These are phyloP conservation scores for Pseudomyrmex cubaensis DNA, from an alignment of 1,140 invertebrate species.

Conservation along the genomic window DNA sequence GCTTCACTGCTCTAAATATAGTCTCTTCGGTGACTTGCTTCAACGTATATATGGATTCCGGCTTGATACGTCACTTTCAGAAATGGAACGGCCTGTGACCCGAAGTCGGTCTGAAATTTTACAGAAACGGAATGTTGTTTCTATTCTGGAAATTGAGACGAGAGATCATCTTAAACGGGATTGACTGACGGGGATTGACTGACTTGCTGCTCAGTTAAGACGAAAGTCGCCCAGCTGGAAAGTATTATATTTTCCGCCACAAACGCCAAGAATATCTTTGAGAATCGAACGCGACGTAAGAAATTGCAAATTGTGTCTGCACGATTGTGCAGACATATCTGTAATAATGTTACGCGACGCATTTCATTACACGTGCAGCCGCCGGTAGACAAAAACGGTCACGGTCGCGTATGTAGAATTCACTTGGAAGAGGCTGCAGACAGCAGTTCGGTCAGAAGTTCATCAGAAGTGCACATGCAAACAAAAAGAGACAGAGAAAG, in stretches of 20 bases:
- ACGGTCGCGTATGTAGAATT: not conserved
- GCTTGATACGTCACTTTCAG: too few species aligned
- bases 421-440: constrained; percentile 9
- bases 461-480: not conserved
- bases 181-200: not conserved
- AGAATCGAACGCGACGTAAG: constrained; percentile 8
- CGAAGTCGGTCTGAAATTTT: too few species aligned
- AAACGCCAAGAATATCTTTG: not conserved
- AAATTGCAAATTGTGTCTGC: constrained; percentile 11
- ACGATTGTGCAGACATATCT: constrained; percentile 3
- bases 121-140: not conserved
- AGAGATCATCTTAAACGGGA: not conserved
- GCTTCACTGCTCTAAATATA: too few species aligned
- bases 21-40: too few species aligned
- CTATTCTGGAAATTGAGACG: not conserved
- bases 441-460: not conserved
- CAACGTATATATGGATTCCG: too few species aligned
- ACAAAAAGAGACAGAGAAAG: not conserved
- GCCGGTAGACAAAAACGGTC: constrained; percentile 4
- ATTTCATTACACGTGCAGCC: constrained; percentile 34
- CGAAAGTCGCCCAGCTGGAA: constrained; percentile 4
- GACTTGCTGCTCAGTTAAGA: not conserved
- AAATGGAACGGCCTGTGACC: too few species aligned
- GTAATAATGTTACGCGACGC: not conserved
- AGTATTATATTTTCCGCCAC: not conserved